phyloP scores from a whole-genome alignment of 2,113 vertebrate species.

The Glaucomys volans region DNA sequence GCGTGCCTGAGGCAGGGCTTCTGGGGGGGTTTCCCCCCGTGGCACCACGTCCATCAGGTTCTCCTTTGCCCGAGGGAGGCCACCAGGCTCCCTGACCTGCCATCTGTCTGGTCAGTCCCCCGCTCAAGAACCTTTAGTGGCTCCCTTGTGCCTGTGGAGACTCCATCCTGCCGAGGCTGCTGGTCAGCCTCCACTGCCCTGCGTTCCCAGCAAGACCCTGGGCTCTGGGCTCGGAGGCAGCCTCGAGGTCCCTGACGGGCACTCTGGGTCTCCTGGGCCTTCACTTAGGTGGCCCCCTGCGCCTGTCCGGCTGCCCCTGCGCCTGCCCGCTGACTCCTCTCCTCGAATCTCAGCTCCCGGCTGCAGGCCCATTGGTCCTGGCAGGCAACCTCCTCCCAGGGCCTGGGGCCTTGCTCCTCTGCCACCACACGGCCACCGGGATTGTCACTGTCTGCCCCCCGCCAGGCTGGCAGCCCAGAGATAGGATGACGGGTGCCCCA shows the following conservation, averaged over 20 bases:
- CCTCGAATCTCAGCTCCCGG: neutral
- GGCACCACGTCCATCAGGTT: too few relatives aligned
- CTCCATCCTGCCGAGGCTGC: neutral
- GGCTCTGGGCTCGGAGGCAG: neutral
- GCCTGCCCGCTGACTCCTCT: neutral
- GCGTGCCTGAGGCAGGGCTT: neutral
- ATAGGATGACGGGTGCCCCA: neutral
- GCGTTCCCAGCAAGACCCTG: accelerated
- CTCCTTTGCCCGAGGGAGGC: neutral
- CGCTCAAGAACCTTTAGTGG: neutral
- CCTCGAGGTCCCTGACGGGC: neutral
- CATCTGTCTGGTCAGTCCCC: neutral
- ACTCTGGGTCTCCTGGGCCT: neutral
- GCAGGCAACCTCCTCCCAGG: too few relatives aligned
- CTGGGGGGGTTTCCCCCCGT: neutral
- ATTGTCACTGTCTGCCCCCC: neutral
- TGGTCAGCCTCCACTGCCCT: neutral
- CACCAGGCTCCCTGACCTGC: neutral
- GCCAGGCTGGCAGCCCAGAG: neutral
- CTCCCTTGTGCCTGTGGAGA: neutral
- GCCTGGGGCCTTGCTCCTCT: too few relatives aligned
- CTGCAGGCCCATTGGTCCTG: too few relatives aligned
- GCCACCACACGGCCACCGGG: accelerated
- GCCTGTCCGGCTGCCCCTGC: accelerated
- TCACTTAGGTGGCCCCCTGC: neutral